A percentile compares a stretch with the other conserved stretches of the same genome.
Evolutionary conservation across 2,113 vertebrate species (phyloP).

Genomic region (Heteronetta atricapilla): DNA sequence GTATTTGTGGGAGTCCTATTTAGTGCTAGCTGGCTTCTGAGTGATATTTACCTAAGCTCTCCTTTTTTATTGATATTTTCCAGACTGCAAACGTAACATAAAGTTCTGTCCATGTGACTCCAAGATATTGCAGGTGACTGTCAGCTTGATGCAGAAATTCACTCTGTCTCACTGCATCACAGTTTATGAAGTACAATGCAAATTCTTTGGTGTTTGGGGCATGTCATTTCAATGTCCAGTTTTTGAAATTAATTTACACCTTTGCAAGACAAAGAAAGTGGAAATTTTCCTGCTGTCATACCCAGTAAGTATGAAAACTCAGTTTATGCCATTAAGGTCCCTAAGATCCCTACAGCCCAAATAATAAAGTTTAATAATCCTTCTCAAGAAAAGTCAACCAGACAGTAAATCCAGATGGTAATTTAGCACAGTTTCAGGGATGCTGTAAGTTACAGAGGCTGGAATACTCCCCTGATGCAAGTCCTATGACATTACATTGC

Average conservation of each 20-base stretch:
- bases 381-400: not conserved
- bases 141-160: not conserved
- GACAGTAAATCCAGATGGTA: not conserved
- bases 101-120: not conserved
- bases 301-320: not conserved
- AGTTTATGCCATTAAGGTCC: not conserved
- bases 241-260: not conserved
- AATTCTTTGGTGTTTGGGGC: not conserved
- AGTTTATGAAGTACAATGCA: not conserved
- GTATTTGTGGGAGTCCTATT: not conserved
- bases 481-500: not conserved
- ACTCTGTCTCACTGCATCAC: not conserved
- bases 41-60: constrained; percentile 25
- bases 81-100: constrained; percentile 7
- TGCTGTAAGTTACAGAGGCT: not conserved
- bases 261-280: not conserved
- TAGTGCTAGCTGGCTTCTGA: not conserved
- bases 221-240: not conserved
- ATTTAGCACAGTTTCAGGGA: not conserved
- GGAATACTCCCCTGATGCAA: not conserved
- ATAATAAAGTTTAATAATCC: not conserved
- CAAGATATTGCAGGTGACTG: not conserved
- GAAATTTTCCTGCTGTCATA: not conserved
- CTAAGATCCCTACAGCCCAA: not conserved
- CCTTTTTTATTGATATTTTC: constrained; percentile 24